Conservation (phyloP, 2,113 vertebrate genomes). For the Azemiops feae region DNA sequence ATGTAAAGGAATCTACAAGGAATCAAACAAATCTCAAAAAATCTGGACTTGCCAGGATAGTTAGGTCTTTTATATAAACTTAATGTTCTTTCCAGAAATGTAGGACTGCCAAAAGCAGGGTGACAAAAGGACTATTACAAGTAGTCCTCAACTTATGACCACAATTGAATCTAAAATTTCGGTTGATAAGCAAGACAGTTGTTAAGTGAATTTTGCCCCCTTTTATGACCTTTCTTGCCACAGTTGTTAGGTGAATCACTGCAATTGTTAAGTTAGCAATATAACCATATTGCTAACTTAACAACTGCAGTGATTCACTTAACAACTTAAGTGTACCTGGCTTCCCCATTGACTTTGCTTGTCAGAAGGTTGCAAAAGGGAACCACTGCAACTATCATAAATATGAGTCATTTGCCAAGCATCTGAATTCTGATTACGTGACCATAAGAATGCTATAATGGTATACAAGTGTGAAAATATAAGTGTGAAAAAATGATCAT, state of each 20-base stretch:
- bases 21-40: background rate
- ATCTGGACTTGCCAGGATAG: background rate
- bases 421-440: background rate
- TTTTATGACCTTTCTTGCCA: background rate
- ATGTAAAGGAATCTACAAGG: background rate
- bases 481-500: background rate
- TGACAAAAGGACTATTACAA: background rate
- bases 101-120: background rate
- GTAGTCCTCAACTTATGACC: background rate
- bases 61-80: background rate
- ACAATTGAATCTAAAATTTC: background rate
- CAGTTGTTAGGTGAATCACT: background rate
- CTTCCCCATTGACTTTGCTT: too few relatives aligned
- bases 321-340: too few relatives aligned
- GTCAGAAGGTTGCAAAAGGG: too few relatives aligned
- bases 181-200: background rate
- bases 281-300: too few relatives aligned
- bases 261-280: background rate
- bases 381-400: background rate
- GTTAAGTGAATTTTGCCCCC: background rate
- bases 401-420: background rate
- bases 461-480: background rate
- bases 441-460: background rate
- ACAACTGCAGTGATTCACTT: too few relatives aligned
- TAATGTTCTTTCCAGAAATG: background rate